Evolutionary conservation across 2,888 invertebrate species (phyloP).

Genomic region (Agonopterix heracliana): DNA sequence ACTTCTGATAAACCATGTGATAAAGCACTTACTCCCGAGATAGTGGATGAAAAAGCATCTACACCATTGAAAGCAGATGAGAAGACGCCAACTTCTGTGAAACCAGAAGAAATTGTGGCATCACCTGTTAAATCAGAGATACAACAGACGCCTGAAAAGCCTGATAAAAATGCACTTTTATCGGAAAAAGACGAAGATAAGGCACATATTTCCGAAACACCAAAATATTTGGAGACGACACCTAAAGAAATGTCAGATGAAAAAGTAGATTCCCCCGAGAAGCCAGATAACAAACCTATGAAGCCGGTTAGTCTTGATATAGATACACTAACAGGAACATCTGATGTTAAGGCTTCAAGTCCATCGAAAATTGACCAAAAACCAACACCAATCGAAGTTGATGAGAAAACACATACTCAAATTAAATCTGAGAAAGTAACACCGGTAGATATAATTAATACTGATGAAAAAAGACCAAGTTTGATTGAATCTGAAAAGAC

Average conservation of each 20-base stretch:
- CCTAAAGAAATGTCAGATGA: not conserved
- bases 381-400: not conserved
- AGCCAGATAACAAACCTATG: not conserved
- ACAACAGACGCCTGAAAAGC: too few relatives aligned
- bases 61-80: conserved; percentile 2
- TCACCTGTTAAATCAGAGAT: not conserved
- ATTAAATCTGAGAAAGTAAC: not conserved
- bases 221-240: too few relatives aligned
- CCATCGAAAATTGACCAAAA: not conserved
- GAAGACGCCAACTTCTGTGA: not conserved
- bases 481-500: too few relatives aligned
- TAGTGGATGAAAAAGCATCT: not conserved
- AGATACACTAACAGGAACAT: too few relatives aligned
- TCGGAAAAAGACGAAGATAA: too few relatives aligned
- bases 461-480: too few relatives aligned
- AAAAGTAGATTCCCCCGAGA: not conserved
- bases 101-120: conserved; percentile 4
- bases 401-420: not conserved
- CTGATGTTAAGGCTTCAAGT: too few relatives aligned
- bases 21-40: not conserved
- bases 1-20: conserved; percentile 4
- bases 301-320: too few relatives aligned
- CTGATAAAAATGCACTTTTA: conserved; percentile 1
- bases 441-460: not conserved
- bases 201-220: too few relatives aligned